Conservation (phyloP, 2,888 invertebrate species). For the Diadromus collaris region DNA sequence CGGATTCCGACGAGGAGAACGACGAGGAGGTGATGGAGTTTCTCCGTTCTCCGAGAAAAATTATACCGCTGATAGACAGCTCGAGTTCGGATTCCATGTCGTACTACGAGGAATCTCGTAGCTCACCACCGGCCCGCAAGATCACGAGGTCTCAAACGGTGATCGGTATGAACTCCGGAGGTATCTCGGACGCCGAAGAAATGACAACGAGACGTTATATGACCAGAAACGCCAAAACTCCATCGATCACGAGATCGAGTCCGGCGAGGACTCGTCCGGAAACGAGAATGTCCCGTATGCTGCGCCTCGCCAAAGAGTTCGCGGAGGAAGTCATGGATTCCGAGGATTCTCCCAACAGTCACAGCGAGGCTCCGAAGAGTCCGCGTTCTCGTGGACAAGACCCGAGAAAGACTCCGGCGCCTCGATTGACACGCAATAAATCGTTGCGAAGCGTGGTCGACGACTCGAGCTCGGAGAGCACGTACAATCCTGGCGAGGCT, state of each 20-base stretch:
- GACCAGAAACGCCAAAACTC: background rate
- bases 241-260: background rate
- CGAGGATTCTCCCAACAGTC: background rate
- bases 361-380: background rate
- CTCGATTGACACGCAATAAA: background rate
- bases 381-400: background rate
- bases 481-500: background rate
- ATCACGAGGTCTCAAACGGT: background rate
- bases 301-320: background rate
- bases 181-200: background rate
- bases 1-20: conserved; percentile 39
- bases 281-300: background rate
- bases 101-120: background rate
- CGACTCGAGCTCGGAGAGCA: conserved; percentile 16
- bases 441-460: background rate
- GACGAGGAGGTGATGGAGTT: conserved; percentile 52
- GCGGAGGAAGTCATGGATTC: background rate
- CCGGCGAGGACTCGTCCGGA: background rate
- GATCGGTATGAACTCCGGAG: background rate
- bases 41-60: conserved; percentile 19
- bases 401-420: background rate
- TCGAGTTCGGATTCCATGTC: background rate
- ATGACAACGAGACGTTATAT: background rate
- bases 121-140: background rate
- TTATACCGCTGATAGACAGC: background rate